phyloP scores from a whole-genome alignment of 2,888 invertebrate species.

The Amphipoea lucens region DNA sequence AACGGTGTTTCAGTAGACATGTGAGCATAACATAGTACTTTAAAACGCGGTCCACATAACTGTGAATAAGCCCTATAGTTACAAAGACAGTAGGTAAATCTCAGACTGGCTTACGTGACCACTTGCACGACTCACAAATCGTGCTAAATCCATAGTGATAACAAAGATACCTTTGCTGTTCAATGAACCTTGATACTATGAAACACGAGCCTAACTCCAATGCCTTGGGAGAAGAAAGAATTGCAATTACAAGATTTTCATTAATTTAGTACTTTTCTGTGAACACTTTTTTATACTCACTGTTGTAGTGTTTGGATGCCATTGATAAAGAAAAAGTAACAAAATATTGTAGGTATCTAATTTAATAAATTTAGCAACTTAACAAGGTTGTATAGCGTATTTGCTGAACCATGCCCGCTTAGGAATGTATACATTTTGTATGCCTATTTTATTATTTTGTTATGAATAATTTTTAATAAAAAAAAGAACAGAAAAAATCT shows the following conservation, averaged over 20 bases:
- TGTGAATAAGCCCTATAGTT: slow-evolving; percentile 47
- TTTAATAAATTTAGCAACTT: slow-evolving; percentile 4
- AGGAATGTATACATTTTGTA: neutral
- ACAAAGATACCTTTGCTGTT: slow-evolving; percentile 49
- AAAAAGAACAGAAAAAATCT: neutral
- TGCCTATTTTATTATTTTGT: neutral
- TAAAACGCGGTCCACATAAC: slow-evolving; percentile 30
- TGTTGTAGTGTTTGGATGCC: neutral
- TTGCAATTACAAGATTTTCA: neutral
- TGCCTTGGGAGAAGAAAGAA: slow-evolving; percentile 15
- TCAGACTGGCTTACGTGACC: slow-evolving; percentile 66
- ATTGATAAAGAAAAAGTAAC: slow-evolving; percentile 6
- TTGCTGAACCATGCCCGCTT: slow-evolving; percentile 13
- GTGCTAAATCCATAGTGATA: slow-evolving; percentile 42
- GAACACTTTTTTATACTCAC: neutral
- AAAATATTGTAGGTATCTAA: neutral
- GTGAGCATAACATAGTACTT: neutral
- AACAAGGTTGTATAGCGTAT: slow-evolving; percentile 11
- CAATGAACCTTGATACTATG: slow-evolving; percentile 53
- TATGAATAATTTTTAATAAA: neutral
- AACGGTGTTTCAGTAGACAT: slow-evolving; percentile 11
- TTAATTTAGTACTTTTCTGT: neutral
- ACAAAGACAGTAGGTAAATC: slow-evolving; percentile 39
- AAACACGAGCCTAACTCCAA: slow-evolving; percentile 41
- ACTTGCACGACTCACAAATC: slow-evolving; percentile 58